A percentile compares a stretch with the other conserved stretches of the same genome.
Evolutionary conservation across 2,113 vertebrate species (phyloP).

Genomic region (Bubalus kerabau): DNA sequence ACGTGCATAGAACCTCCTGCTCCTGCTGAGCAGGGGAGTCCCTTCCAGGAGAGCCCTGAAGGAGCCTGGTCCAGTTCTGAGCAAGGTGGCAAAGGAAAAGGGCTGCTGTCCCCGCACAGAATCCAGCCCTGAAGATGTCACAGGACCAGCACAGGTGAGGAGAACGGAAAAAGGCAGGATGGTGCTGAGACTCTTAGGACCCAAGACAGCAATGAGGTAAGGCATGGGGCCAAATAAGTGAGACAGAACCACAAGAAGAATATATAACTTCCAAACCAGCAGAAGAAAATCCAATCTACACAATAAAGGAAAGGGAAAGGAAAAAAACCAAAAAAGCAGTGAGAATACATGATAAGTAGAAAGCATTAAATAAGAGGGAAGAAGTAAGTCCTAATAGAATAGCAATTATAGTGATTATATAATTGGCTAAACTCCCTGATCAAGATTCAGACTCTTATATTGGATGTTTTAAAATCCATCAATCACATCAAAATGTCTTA

Average conservation of each 20-base stretch:
- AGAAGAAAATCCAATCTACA: background rate
- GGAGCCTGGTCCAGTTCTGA: background rate
- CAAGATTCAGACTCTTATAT: background rate
- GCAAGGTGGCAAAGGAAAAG: background rate
- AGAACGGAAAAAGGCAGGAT: background rate
- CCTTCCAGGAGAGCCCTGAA: background rate
- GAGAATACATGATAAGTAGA: background rate
- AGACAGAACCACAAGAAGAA: background rate
- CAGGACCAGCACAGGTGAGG: background rate
- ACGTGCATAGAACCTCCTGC: background rate
- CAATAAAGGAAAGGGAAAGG: background rate
- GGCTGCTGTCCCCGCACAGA: background rate
- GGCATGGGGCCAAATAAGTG: background rate
- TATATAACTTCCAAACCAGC: background rate
- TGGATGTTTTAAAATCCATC: conserved; percentile 1
- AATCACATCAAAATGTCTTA: background rate
- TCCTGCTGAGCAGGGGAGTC: background rate
- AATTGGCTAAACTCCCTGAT: background rate
- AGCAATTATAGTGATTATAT: background rate
- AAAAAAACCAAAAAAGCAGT: background rate
- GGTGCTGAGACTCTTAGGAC: background rate
- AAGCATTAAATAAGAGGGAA: background rate
- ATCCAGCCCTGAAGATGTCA: background rate
- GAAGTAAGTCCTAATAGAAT: background rate
- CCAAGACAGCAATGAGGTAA: background rate